phyloP scores from a whole-genome alignment of 1,140 invertebrate genomes.

The honey bee (Apis mellifera) region Amel_HAv3.1 CM009933.2:9946001-9946500 shows the following conservation, averaged over 20 bases:
- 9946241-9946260: too few species aligned
- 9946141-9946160: background rate
- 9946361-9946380: background rate
- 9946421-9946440: background rate
- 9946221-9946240: too few species aligned
- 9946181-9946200: background rate
- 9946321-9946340: slow-evolving; percentile 29
- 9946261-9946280: background rate
- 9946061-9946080: slow-evolving; percentile 46
- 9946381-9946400: background rate
- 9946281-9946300: background rate
- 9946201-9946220: background rate
- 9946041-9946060: slow-evolving; percentile 36
- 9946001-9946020: slow-evolving; percentile 40
- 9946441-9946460: background rate
- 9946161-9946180: background rate
- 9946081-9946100: slow-evolving; percentile 10
- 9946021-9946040: slow-evolving; percentile 52
- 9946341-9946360: background rate
- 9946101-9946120: slow-evolving; percentile 1
- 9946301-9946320: slow-evolving; percentile 20
- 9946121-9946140: slow-evolving; percentile 8
- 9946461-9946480: background rate
- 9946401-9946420: background rate
- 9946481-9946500: slow-evolving; percentile 17